These are phyloP conservation scores for Vannuccia rotundouncinata DNA, from an alignment of 2,888 invertebrate genomes.

Conservation along the genomic window DNA sequence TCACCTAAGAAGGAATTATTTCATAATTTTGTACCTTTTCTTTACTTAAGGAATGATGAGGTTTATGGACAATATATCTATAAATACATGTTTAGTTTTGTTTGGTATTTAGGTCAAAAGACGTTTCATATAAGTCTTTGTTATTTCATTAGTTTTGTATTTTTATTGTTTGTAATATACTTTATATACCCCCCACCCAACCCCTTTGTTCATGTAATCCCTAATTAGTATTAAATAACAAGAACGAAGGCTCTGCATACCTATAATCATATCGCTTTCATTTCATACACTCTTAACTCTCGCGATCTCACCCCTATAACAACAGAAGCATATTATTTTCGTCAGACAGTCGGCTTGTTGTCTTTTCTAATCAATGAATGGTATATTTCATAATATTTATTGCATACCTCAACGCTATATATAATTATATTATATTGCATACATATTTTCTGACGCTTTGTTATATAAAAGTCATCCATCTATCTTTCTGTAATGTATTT, in stretches of 20 bases:
- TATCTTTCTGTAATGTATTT: constrained; percentile 14
- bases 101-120: constrained; percentile 1
- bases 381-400: not conserved
- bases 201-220: not conserved
- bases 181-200: not conserved
- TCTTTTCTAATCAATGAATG: constrained; percentile 7
- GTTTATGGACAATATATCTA: not conserved
- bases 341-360: not conserved
- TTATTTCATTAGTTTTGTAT: not conserved
- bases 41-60: not conserved
- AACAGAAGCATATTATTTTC: constrained; percentile 1
- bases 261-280: constrained; percentile 14
- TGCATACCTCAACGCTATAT: no score
- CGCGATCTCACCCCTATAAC: not conserved
- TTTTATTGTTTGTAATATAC: not conserved
- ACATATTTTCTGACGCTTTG: not conserved
- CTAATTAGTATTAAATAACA: not conserved
- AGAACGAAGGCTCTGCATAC: not conserved
- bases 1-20: not conserved
- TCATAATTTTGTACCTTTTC: constrained; percentile 14
- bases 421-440: no score
- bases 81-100: not conserved
- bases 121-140: not conserved
- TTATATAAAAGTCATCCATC: not conserved
- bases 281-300: not conserved